Evolutionary conservation across 2,113 vertebrate genomes (phyloP).

Genomic region (Colaptes auratus): DNA sequence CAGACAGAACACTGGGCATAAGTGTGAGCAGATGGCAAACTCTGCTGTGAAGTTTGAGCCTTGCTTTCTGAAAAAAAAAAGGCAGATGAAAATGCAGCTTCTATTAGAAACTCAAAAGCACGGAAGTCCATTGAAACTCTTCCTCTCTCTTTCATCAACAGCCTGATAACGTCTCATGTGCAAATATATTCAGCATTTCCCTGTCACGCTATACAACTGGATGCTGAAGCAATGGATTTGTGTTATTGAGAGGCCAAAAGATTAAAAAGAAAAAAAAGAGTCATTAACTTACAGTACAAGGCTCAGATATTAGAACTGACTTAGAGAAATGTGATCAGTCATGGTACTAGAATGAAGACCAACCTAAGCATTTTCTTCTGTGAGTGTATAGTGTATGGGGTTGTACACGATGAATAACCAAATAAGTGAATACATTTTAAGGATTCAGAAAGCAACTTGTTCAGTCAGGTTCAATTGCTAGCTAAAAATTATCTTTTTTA

Average conservation of each 20-base stretch:
- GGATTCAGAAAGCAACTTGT: not conserved
- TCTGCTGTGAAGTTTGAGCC: not conserved
- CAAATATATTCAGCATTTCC: not conserved
- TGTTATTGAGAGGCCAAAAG: not conserved
- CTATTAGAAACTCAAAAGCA: not conserved
- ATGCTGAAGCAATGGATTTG: not conserved
- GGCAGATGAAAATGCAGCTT: not conserved
- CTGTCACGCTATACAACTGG: not conserved
- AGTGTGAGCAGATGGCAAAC: not conserved
- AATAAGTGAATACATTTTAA: not conserved
- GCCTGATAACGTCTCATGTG: not conserved
- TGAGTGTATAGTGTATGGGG: not conserved
- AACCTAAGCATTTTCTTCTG: not conserved
- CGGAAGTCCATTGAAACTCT: not conserved
- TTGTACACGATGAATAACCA: not conserved
- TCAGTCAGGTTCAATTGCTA: not conserved
- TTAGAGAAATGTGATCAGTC: not conserved
- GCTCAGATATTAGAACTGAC: not conserved
- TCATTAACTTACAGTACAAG: not conserved
- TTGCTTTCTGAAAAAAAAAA: not conserved
- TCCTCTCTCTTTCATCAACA: not conserved
- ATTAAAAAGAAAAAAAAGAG: not conserved
- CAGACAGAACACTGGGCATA: not conserved
- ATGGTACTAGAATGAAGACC: not conserved
- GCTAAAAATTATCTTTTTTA: not conserved